Base-by-base conservation (phyloP, 2,113 vertebrate genomes). In the Vulpes ferrilata region DNA sequence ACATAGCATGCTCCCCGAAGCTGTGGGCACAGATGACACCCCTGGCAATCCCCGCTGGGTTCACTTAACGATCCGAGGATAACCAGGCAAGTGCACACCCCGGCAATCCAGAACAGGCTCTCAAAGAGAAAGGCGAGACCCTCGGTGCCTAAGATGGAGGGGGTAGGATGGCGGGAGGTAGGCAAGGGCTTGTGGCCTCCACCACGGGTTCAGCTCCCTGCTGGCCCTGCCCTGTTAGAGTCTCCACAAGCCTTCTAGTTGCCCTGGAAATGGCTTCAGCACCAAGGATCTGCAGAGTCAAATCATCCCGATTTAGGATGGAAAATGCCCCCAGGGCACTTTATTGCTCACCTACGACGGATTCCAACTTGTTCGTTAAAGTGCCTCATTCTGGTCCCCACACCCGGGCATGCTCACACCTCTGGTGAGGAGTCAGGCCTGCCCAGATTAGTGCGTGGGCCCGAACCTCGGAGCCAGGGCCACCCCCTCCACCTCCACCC, bases 331-430 rank as follows among this genome's bases (percentile, higher is more conserved):
- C 89, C 92, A 57, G 98, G 73, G 90, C 59, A 91, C 92, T 96
- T 97, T 95, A 48, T 82, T 90, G 93, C 92, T 97, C 80, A 84
- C 74, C 90, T 35, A 35, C 35, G 55, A 97, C 95, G 0, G 93
- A 97, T 98, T 97, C 95, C 88, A 94, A 98, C 90, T 93, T 96
- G 96, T 93, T 86, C 85, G 60, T 97, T 93, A 98, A 92, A 89
- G 53, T 64, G 15, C 25, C 13, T 94, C 84, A 51, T 90, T 98
- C 97, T 22, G 1, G 78, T 79, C 95, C 90, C 93, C 55, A 32
- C 81, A 85, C 71, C 60, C 67, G 35, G 78, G 92, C 84, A 62
- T 11, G 17, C 94, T 97, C 96, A 89, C 96, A 96, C 95, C 93
- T 95, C 86, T 12, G 82, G 81, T 60, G 82, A 89, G 73, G 73